Conservation (phyloP, 2,888 invertebrate genomes). For the Zaprionus bogoriensis region DNA sequence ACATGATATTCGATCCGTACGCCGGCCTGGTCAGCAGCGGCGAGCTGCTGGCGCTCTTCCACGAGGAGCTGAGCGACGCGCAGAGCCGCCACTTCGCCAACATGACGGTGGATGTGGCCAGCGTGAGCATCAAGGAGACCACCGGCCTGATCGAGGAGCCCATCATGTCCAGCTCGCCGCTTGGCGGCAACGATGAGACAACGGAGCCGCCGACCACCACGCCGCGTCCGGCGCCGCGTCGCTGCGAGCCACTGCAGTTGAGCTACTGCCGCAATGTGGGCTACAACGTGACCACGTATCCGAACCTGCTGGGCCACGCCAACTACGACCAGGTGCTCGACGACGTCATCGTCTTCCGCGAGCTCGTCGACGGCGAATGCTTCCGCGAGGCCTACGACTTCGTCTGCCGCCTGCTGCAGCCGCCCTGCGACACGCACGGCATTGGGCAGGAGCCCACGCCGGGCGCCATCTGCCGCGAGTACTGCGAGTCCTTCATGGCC, state of each 20-base stretch:
- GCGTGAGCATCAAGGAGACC: conserved; percentile 86
- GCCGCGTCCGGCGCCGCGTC: conserved; percentile 86
- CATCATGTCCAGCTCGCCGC: conserved; percentile 81
- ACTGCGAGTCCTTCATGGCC: conserved; percentile 92
- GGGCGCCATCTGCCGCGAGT: conserved; percentile 87
- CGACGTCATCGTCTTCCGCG: conserved; percentile 92
- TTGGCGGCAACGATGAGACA: conserved; percentile 81
- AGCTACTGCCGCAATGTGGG: conserved; percentile 88
- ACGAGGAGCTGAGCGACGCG: conserved; percentile 86
- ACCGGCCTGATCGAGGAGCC: conserved; percentile 82
- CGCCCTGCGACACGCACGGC: conserved; percentile 88
- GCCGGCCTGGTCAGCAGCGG: conserved; percentile 86
- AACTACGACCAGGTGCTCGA: conserved; percentile 86
- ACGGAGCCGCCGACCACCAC: conserved; percentile 82
- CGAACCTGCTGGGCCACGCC: conserved; percentile 88
- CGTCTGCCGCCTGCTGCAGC: conserved; percentile 93
- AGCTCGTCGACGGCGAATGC: conserved; percentile 95
- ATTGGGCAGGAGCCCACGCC: conserved; percentile 83
- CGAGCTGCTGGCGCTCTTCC: conserved; percentile 87
- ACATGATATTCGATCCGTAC: conserved; percentile 92
- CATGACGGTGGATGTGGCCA: conserved; percentile 86
- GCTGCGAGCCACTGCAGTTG: conserved; percentile 87
- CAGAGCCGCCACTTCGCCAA: conserved; percentile 86
- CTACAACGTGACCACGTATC: conserved; percentile 92
- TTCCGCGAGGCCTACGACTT: conserved; percentile 94